Evolutionary conservation across 92 coral and sea anemone genomes (phyloP).

Genomic region (Porites cylindrica): DNA sequence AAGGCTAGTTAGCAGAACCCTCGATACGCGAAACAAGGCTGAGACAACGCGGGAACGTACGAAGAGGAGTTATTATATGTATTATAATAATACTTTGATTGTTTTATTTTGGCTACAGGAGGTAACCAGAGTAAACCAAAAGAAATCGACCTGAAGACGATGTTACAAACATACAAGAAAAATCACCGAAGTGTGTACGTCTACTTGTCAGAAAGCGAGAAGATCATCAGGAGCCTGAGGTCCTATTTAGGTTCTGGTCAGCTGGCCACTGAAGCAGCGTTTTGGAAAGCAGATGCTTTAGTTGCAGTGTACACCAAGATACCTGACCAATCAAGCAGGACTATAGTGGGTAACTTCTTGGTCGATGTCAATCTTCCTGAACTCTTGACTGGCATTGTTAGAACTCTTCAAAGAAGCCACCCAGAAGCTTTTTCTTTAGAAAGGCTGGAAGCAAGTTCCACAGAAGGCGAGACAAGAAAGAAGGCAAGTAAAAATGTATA

Average conservation of each 20-base stretch:
- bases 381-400: slow-evolving; percentile 23
- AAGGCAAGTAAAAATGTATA: background rate
- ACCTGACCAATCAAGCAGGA: slow-evolving; percentile 22
- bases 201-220: slow-evolving; percentile 61
- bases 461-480: background rate
- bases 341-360: slow-evolving; percentile 37
- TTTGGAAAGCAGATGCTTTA: slow-evolving; percentile 52
- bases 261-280: slow-evolving; percentile 52
- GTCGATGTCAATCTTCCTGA: slow-evolving; percentile 51
- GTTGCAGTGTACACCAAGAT: slow-evolving; percentile 27
- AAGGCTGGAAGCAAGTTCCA: too few relatives aligned
- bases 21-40: too few relatives aligned
- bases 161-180: slow-evolving; percentile 48
- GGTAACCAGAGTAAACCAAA: slow-evolving; percentile 13
- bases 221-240: slow-evolving; percentile 52
- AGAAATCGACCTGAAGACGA: slow-evolving; percentile 42
- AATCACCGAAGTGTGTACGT: slow-evolving; percentile 48
- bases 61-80: too few relatives aligned
- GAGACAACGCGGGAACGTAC: too few relatives aligned
- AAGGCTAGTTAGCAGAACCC: too few relatives aligned
- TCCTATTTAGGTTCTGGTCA: slow-evolving; percentile 22
- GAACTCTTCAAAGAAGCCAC: slow-evolving; percentile 11
- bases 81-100: too few relatives aligned
- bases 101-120: background rate
- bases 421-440: slow-evolving; percentile 16